Evolutionary conservation across 2,888 invertebrate species (phyloP).

Genomic region (Eurytoma adleriae): DNA sequence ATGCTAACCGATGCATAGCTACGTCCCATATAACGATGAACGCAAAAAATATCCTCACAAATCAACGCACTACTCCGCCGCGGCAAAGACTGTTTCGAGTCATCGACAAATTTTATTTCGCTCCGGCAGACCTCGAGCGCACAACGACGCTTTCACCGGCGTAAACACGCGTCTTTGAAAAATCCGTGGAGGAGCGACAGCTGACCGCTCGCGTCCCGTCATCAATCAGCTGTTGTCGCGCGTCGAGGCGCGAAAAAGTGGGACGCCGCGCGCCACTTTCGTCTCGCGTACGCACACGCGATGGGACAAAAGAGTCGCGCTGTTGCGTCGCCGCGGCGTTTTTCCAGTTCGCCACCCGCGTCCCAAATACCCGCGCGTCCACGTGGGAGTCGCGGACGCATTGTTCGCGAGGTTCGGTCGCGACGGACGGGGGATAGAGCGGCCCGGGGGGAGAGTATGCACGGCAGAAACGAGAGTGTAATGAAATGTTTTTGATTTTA

Average conservation of each 20-base stretch:
- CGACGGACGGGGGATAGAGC: too few relatives aligned
- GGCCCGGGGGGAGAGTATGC: too few relatives aligned
- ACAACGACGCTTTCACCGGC: too few relatives aligned
- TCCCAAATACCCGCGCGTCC: background rate
- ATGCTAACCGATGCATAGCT: too few relatives aligned
- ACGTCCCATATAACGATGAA: too few relatives aligned
- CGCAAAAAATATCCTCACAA: too few relatives aligned
- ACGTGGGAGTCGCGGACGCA: background rate
- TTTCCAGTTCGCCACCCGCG: slow-evolving; percentile 19
- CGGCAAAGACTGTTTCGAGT: too few relatives aligned
- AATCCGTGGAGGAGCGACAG: background rate
- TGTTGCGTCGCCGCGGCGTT: slow-evolving; percentile 12
- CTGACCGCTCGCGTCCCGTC: slow-evolving; percentile 3
- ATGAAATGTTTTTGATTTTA: slow-evolving; percentile 36
- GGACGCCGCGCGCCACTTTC: slow-evolving; percentile 24
- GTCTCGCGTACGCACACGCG: background rate
- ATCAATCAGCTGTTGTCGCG: background rate
- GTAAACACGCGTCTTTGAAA: background rate
- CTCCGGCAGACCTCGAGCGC: too few relatives aligned
- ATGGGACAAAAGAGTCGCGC: background rate
- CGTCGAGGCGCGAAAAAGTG: slow-evolving; percentile 18
- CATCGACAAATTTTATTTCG: too few relatives aligned
- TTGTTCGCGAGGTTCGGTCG: background rate
- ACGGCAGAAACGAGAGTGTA: slow-evolving; percentile 6
- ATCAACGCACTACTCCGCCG: too few relatives aligned